Percentiles rank a stretch among this genome's conserved stretches.
These are phyloP conservation scores for Danio jaintianensis DNA, from an alignment of 2,797 vertebrate species.

Conservation along the genomic window DNA sequence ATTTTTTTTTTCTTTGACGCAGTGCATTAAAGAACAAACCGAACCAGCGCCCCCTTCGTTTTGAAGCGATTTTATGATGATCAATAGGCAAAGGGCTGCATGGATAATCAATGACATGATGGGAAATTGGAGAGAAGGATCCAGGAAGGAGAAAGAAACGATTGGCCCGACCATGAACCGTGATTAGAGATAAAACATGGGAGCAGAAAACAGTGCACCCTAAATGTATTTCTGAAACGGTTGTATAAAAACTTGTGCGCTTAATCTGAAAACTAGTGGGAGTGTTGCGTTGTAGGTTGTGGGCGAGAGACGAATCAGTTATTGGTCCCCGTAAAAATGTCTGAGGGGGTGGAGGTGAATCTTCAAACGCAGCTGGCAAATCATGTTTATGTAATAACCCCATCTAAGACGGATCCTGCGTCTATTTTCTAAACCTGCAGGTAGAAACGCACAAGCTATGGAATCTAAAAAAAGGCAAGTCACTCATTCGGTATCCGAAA, in stretches of 20 bases:
- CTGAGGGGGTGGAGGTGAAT: constrained; percentile 51
- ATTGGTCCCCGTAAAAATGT: constrained; percentile 55
- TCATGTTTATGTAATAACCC: constrained; percentile 60
- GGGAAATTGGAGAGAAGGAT: constrained; percentile 49
- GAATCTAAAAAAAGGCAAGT: constrained; percentile 9
- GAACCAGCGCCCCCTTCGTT: constrained; percentile 65
- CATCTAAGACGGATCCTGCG: constrained; percentile 45
- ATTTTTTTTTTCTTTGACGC: constrained; percentile 77
- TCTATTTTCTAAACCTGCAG: constrained; percentile 30
- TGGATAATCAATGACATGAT: constrained; percentile 68
- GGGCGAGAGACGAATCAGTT: constrained; percentile 49
- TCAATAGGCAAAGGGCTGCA: constrained; percentile 67
- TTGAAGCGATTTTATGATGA: constrained; percentile 57
- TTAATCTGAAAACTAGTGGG: constrained; percentile 44
- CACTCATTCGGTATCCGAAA: constrained; percentile 16
- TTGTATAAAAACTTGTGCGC: constrained; percentile 20
- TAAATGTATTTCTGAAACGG: constrained; percentile 35
- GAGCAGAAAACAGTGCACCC: constrained; percentile 38
- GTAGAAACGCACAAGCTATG: constrained; percentile 1
- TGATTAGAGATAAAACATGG: constrained; percentile 67
- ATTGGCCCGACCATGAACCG: constrained; percentile 57
- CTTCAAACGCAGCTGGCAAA: constrained; percentile 60
- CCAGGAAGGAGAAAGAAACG: constrained; percentile 37
- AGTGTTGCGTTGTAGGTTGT: constrained; percentile 45
- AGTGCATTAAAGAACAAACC: constrained; percentile 71